These are phyloP conservation scores for Melinaea marsaeus DNA, from an alignment of 2,888 invertebrate genomes.

Conservation along the genomic window DNA sequence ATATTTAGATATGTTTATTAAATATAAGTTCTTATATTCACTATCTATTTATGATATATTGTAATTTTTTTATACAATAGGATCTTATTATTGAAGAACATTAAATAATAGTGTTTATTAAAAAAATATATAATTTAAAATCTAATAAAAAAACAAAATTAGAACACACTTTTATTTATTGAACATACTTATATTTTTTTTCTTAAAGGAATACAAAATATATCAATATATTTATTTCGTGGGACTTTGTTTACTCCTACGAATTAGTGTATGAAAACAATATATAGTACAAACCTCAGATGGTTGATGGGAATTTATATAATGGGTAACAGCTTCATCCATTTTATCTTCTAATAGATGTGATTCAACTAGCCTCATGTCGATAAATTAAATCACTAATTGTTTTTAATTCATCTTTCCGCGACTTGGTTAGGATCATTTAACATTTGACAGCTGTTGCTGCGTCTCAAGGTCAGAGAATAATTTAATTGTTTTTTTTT, in stretches of 20 bases:
- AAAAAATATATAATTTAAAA: no score
- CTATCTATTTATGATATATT: no score
- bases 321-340: slow-evolving; percentile 70
- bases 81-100: no score
- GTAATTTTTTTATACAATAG: no score
- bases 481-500: slow-evolving; percentile 31
- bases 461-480: slow-evolving; percentile 37
- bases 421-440: slow-evolving; percentile 37
- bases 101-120: no score
- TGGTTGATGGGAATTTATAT: slow-evolving; percentile 63
- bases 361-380: slow-evolving; percentile 56
- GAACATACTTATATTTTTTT: no score
- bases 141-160: no score
- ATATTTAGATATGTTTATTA: slow-evolving; percentile 6
- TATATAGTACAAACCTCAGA: slow-evolving; percentile 47
- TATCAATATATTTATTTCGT: background rate
- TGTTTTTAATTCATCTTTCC: slow-evolving; percentile 39
- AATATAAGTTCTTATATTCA: background rate
- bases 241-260: background rate
- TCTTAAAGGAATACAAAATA: no score
- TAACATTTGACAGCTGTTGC: slow-evolving; percentile 42
- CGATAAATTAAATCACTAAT: slow-evolving; percentile 30
- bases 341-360: slow-evolving; percentile 60
- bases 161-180: no score
- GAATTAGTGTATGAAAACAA: slow-evolving; percentile 10